These are phyloP conservation scores for Sceloporus undulatus DNA, from an alignment of 2,113 vertebrate species.

Conservation along the genomic window DNA sequence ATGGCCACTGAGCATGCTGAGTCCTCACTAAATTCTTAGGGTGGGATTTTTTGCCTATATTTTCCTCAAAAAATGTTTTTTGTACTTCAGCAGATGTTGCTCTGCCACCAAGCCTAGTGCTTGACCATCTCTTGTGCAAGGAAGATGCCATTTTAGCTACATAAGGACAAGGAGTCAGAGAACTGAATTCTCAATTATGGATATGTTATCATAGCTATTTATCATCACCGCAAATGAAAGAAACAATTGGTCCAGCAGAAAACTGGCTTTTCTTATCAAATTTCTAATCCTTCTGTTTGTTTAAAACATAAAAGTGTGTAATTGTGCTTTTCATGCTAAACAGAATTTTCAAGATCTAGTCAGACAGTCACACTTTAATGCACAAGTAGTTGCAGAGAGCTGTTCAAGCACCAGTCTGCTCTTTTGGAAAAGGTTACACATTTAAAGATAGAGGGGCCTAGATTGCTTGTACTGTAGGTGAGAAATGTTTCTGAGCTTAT, in stretches of 20 bases:
- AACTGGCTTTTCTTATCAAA: not conserved
- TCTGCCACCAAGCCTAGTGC: not conserved
- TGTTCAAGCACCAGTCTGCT: not conserved
- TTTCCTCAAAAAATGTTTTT: not conserved
- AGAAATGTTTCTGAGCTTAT: not conserved
- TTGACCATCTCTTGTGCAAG: not conserved
- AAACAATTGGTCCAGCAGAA: not conserved
- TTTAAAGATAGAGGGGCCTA: not conserved
- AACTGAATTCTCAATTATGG: not conserved
- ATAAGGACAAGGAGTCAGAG: not conserved
- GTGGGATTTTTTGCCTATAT: not conserved
- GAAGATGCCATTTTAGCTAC: not conserved
- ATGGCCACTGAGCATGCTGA: not conserved
- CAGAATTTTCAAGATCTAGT: not conserved
- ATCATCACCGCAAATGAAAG: not conserved
- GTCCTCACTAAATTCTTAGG: not conserved
- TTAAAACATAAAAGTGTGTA: not conserved
- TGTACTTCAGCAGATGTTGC: not conserved
- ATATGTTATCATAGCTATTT: not conserved
- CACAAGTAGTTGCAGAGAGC: not conserved
- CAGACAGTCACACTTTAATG: not conserved
- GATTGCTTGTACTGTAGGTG: not conserved
- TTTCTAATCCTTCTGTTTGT: not conserved
- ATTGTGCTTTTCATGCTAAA: not conserved
- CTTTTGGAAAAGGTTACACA: not conserved